These are phyloP conservation scores for Thunnus maccoyii DNA, from an alignment of 2,113 vertebrate species.

Conservation along the genomic window DNA sequence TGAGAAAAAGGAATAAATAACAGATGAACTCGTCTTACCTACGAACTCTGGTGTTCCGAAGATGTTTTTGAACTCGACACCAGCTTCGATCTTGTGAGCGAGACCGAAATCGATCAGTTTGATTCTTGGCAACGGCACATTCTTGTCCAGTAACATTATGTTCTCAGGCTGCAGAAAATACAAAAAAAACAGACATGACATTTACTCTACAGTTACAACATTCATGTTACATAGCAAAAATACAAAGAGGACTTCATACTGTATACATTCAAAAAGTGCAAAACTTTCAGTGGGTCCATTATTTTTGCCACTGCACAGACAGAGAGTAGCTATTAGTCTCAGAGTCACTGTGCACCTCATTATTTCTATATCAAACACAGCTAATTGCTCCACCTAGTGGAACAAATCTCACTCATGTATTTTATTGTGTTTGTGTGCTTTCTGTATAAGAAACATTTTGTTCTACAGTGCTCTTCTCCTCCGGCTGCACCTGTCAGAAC, in stretches of 20 bases:
- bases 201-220: neutral
- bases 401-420: neutral
- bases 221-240: no score
- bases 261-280: no score
- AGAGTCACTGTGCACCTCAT: neutral
- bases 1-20: neutral
- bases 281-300: no score
- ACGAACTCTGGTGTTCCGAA: slow-evolving; percentile 98
- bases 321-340: no score
- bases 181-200: neutral
- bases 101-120: slow-evolving; percentile 98
- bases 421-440: neutral
- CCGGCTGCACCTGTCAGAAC: no score
- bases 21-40: slow-evolving; percentile 83
- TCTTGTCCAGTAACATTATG: slow-evolving; percentile 97
- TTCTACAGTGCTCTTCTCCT: no score
- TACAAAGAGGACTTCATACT: no score
- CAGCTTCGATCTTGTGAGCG: slow-evolving; percentile 96
- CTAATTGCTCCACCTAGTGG: slow-evolving; percentile 24
- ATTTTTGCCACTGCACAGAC: no score
- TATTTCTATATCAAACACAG: neutral
- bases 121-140: slow-evolving; percentile 91
- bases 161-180: slow-evolving; percentile 93
- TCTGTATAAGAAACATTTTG: no score
- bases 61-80: slow-evolving; percentile 98